Evolutionary conservation across 2,888 invertebrate species (phyloP).

Genomic region (Steromphala cineraria): DNA sequence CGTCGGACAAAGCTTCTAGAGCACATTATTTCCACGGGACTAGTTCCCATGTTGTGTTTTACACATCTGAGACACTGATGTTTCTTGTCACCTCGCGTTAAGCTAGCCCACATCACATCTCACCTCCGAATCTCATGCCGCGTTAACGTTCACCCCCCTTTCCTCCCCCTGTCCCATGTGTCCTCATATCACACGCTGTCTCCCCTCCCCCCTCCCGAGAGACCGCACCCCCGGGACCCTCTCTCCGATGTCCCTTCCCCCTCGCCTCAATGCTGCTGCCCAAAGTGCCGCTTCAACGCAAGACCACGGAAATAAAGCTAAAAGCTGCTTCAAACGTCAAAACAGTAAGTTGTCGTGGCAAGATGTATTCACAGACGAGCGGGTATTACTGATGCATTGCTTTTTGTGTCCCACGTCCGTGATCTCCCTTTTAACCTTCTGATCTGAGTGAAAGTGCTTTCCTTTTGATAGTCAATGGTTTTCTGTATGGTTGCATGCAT

Average conservation of each 20-base stretch:
- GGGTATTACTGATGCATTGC: neutral
- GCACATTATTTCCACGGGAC: neutral
- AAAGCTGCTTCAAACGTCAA: slow-evolving; percentile 8
- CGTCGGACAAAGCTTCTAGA: neutral
- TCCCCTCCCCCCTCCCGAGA: neutral
- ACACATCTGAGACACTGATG: neutral
- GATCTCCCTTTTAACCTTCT: neutral
- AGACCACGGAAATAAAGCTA: neutral
- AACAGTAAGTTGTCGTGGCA: neutral
- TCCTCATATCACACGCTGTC: neutral
- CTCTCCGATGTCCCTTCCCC: neutral
- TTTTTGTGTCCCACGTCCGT: neutral
- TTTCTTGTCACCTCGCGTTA: neutral
- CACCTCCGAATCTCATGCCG: neutral
- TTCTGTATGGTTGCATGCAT: no score
- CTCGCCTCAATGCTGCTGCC: neutral
- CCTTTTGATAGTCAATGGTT: no score
- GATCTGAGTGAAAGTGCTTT: no score
- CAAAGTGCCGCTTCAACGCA: neutral
- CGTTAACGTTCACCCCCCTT: neutral
- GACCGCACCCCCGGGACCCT: neutral
- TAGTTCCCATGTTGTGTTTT: neutral
- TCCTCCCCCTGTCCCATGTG: neutral
- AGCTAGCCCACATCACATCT: neutral
- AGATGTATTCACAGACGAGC: neutral